A percentile compares a stretch with the other conserved stretches of the same genome.
These are phyloP conservation scores for Pheosia tremula DNA, from an alignment of 2,888 invertebrate species.

Conservation along the genomic window DNA sequence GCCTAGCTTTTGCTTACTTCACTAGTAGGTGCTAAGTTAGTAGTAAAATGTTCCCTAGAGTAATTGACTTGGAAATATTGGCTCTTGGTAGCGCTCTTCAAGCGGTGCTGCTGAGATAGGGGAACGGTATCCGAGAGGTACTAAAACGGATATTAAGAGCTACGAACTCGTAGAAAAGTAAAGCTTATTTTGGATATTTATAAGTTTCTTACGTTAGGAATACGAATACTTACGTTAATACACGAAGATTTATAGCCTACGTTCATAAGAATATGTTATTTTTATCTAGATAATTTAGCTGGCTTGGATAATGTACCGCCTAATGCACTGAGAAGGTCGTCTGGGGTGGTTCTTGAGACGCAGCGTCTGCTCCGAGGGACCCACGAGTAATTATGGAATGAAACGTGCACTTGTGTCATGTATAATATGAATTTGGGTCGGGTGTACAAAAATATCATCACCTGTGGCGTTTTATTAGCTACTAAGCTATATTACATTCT, in stretches of 20 bases:
- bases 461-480: background rate
- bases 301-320: constrained; percentile 40
- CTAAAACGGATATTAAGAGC: constrained; percentile 58
- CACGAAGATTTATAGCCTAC: constrained; percentile 77
- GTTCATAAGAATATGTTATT: constrained; percentile 80
- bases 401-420: background rate
- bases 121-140: constrained; percentile 56
- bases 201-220: constrained; percentile 60
- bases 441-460: background rate
- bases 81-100: constrained; percentile 50
- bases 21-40: constrained; percentile 81
- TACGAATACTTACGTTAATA: constrained; percentile 61
- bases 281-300: constrained; percentile 31
- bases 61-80: constrained; percentile 93
- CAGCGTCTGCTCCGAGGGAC: background rate
- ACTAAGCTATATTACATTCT: background rate
- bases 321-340: constrained; percentile 44
- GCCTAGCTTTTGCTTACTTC: constrained; percentile 78
- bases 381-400: background rate
- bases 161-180: constrained; percentile 76
- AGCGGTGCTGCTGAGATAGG: constrained; percentile 57
- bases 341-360: background rate
- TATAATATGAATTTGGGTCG: background rate
- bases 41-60: constrained; percentile 92
- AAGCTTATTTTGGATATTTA: constrained; percentile 73